These are phyloP conservation scores for Babyrousa celebensis DNA, from an alignment of 2,797 vertebrate species.

Conservation along the genomic window DNA sequence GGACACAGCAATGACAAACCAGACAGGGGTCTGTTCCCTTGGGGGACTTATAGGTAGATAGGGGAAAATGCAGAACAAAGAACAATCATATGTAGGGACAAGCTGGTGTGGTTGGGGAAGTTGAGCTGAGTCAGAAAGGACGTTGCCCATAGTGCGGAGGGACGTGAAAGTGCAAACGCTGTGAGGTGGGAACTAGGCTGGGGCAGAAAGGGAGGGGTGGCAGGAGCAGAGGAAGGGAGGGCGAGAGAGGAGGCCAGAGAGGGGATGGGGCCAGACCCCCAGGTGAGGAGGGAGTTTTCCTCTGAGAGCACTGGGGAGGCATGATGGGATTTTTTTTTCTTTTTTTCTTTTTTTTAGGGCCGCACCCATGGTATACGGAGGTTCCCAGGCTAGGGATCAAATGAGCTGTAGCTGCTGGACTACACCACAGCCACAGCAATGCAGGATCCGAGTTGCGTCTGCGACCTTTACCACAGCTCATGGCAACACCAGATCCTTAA, in stretches of 20 bases:
- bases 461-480: too few species aligned
- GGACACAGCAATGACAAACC: background rate
- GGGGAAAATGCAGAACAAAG: background rate
- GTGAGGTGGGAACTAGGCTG: fast-evolving
- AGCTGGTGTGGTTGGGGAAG: background rate
- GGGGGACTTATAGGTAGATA: background rate
- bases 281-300: background rate
- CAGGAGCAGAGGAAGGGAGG: background rate
- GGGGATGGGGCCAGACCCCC: background rate
- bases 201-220: fast-evolving
- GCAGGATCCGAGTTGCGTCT: too few species aligned
- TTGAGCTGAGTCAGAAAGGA: background rate
- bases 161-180: fast-evolving
- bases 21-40: background rate
- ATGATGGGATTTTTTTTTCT: background rate
- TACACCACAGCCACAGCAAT: too few species aligned
- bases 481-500: too few species aligned
- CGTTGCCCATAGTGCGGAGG: fast-evolving
- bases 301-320: background rate
- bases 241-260: background rate
- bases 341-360: too few species aligned
- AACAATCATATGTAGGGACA: background rate
- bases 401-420: too few species aligned
- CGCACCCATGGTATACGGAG: too few species aligned
- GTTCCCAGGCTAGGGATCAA: too few species aligned